A percentile compares a stretch with the other conserved stretches of the same genome.
These are phyloP conservation scores for Zaprionus ornatus DNA, from an alignment of 1,140 invertebrate species.

Conservation along the genomic window DNA sequence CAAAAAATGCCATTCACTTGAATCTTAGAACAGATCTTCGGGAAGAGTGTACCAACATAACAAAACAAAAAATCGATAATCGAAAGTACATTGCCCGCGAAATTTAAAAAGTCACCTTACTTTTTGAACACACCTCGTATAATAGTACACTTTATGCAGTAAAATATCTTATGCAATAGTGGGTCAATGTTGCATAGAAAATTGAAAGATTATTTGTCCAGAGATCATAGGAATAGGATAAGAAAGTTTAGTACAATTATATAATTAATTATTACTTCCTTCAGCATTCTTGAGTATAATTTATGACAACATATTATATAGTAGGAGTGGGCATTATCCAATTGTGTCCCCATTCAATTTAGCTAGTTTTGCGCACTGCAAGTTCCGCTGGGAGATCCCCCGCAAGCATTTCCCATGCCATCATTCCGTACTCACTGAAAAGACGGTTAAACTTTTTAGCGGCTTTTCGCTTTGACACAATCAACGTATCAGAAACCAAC, in stretches of 20 bases:
- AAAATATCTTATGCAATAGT: too few relatives aligned
- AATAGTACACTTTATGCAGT: too few relatives aligned
- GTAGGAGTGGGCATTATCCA: not conserved
- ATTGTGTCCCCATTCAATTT: not conserved
- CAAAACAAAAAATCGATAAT: too few relatives aligned
- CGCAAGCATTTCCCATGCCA: constrained; percentile 25
- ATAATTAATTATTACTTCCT: not conserved
- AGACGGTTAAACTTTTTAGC: constrained; percentile 53
- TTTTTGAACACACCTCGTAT: too few relatives aligned
- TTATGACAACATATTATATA: not conserved
- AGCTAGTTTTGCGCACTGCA: not conserved
- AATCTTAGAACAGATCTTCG: too few relatives aligned
- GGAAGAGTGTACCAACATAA: too few relatives aligned
- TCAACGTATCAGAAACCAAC: constrained; percentile 61
- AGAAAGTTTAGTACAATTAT: not conserved
- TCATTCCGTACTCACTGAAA: not conserved
- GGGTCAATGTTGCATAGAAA: too few relatives aligned
- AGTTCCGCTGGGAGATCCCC: constrained; percentile 11
- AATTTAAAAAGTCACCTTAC: too few relatives aligned
- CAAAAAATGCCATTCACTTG: too few relatives aligned
- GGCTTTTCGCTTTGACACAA: constrained; percentile 79
- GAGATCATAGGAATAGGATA: not conserved
- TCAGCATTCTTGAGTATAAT: too few relatives aligned
- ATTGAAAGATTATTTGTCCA: too few relatives aligned
- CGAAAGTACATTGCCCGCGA: too few relatives aligned